These are phyloP conservation scores for Hydropsyche tenuis DNA, from an alignment of 1,140 invertebrate genomes.

Conservation along the genomic window DNA sequence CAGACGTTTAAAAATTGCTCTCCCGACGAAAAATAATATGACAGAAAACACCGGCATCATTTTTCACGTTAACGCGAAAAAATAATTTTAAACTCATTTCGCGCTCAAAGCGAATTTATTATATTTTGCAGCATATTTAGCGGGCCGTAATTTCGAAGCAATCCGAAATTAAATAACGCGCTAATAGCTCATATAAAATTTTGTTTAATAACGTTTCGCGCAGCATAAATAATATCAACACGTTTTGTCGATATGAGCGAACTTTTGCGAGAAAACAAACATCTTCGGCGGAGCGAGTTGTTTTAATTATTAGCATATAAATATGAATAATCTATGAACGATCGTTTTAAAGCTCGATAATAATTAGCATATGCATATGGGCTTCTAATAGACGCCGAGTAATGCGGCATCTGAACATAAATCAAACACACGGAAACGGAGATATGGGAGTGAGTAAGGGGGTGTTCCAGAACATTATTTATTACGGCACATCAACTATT, in stretches of 20 bases:
- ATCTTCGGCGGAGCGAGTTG: too few relatives aligned
- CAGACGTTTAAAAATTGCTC: conserved; percentile 25
- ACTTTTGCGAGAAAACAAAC: too few relatives aligned
- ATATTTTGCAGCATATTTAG: neutral
- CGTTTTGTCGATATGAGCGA: too few relatives aligned
- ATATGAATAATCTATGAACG: too few relatives aligned
- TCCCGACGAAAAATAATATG: conserved; percentile 7
- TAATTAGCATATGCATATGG: neutral
- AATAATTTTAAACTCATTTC: conserved; percentile 13
- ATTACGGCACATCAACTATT: conserved; percentile 24
- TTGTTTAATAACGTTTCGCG: too few relatives aligned
- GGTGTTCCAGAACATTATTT: neutral
- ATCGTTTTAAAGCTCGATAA: too few relatives aligned
- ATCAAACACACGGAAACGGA: conserved; percentile 2
- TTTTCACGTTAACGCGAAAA: conserved; percentile 24
- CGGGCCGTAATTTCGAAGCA: neutral
- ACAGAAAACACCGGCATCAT: neutral
- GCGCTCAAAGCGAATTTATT: neutral
- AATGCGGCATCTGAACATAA: neutral
- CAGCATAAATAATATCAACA: too few relatives aligned
- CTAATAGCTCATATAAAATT: too few relatives aligned
- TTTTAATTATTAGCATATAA: too few relatives aligned
- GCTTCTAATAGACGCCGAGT: neutral
- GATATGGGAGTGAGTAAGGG: too few relatives aligned
- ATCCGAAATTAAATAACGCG: neutral